Evolutionary conservation across 2,797 vertebrate genomes (phyloP).

Genomic region (Morelia viridis): DNA sequence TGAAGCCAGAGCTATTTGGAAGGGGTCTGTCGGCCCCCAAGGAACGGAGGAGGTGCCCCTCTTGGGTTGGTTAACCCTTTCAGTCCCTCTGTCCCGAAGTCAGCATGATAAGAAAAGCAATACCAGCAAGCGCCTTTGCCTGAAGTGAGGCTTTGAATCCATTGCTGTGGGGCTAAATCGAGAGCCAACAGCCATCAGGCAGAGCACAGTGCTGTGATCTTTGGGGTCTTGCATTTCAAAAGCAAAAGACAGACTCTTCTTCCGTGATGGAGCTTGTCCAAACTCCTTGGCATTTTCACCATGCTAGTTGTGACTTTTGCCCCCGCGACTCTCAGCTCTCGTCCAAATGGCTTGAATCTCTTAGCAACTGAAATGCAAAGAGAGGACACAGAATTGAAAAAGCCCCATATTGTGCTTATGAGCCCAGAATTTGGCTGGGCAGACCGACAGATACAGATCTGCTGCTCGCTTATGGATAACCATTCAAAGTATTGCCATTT

Average conservation of each 20-base stretch:
- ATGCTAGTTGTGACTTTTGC: not conserved
- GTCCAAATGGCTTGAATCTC: not conserved
- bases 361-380: not conserved
- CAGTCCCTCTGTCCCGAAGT: not conserved
- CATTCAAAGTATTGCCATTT: conserved; percentile 69
- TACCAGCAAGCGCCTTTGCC: no score
- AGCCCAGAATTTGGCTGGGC: not conserved
- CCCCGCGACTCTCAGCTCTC: not conserved
- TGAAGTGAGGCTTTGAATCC: not conserved
- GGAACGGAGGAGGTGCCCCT: not conserved
- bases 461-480: conserved; percentile 32
- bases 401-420: not conserved
- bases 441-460: not conserved
- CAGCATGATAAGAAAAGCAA: not conserved
- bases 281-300: not conserved
- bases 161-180: not conserved
- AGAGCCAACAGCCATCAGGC: no score
- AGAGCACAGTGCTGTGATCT: not conserved
- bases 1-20: not conserved
- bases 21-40: not conserved
- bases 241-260: no score
- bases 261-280: not conserved
- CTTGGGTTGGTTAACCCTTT: not conserved
- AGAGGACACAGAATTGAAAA: not conserved
- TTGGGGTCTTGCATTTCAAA: not conserved